A percentile compares a stretch with the other conserved stretches of the same genome.
phyloP scores from a whole-genome alignment of 2,797 vertebrate genomes.

The Molossus molossus region DNA sequence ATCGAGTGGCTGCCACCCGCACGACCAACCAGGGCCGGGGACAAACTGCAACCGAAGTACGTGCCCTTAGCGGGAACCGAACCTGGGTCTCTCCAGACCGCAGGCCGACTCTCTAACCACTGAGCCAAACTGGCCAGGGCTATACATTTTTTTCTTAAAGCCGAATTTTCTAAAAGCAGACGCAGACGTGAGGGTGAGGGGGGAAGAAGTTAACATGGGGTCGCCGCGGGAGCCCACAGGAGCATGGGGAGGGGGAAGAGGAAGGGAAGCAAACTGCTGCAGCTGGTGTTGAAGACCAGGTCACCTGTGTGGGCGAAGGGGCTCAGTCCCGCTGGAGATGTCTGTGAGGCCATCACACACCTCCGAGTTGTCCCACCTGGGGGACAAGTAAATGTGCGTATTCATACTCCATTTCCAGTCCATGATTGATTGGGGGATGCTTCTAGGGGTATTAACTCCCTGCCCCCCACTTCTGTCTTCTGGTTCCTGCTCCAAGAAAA shows the following conservation, averaged over 20 bases:
- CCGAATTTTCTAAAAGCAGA: constrained; percentile 6
- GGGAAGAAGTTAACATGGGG: constrained; percentile 26
- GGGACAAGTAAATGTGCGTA: background rate
- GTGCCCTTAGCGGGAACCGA: too few species aligned
- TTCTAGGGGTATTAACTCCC: background rate
- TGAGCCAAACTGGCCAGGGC: too few species aligned
- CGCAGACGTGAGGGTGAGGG: background rate
- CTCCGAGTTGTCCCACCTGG: background rate
- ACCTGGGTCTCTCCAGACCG: too few species aligned
- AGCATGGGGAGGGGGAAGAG: background rate
- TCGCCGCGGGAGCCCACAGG: background rate
- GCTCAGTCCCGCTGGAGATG: background rate
- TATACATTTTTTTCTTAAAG: background rate
- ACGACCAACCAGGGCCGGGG: too few species aligned
- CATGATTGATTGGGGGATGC: background rate
- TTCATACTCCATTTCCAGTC: background rate
- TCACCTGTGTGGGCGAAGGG: fast-evolving
- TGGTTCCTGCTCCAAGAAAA: background rate
- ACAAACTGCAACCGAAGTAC: too few species aligned
- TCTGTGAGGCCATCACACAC: background rate
- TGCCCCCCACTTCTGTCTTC: fast-evolving
- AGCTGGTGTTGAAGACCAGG: background rate
- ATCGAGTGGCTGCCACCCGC: too few species aligned
- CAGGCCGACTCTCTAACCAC: too few species aligned
- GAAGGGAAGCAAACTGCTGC: background rate